Percentiles rank a stretch among this genome's conserved stretches.
Conservation (phyloP, 2,113 vertebrate genomes). For the Nothocercus nigrocapillus region DNA sequence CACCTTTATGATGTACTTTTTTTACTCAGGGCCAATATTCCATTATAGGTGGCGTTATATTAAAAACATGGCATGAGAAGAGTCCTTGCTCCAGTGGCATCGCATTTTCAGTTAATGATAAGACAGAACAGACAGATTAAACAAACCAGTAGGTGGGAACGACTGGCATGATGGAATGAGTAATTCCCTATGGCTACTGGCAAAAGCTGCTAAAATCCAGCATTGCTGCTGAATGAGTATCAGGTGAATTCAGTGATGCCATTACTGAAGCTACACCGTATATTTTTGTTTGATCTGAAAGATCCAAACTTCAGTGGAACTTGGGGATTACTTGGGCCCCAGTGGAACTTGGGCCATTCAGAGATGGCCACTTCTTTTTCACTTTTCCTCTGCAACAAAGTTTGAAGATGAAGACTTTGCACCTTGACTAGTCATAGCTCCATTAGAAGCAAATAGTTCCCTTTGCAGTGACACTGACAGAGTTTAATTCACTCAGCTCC, state of each 20-base stretch:
- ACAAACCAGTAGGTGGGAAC: background rate
- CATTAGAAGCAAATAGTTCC: background rate
- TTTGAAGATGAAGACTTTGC: background rate
- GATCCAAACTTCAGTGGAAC: background rate
- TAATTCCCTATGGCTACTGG: background rate
- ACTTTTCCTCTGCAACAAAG: background rate
- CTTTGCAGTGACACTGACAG: background rate
- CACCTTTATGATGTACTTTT: background rate
- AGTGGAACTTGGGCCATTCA: background rate
- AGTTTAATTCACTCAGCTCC: background rate
- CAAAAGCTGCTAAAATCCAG: constrained; percentile 8
- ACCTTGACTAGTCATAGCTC: background rate
- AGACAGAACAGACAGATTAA: background rate
- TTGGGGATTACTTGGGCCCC: background rate
- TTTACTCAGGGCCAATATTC: background rate
- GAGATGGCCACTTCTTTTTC: background rate
- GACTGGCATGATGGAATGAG: background rate
- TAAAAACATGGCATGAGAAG: background rate
- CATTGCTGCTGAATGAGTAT: background rate
- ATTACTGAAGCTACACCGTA: background rate
- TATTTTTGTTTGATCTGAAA: background rate
- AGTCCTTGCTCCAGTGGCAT: background rate
- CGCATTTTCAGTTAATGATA: background rate
- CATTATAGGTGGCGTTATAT: background rate
- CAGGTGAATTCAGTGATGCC: background rate